Evolutionary conservation across 2,888 invertebrate genomes (phyloP), one percentile per base, ranked within the genome.

Genomic region (Harpalus rufipes): DNA sequence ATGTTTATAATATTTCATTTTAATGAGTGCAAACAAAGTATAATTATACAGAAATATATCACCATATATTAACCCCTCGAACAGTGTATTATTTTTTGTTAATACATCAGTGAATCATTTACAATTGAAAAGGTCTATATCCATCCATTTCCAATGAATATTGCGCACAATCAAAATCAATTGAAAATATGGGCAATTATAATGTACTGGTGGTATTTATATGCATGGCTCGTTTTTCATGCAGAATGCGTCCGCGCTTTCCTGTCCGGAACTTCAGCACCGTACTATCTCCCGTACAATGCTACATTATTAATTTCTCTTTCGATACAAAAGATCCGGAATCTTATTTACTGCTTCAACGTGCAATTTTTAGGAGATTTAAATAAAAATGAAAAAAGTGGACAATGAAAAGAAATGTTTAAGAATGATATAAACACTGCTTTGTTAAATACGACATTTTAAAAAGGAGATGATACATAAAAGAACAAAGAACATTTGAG

Each of bases 241-340:
- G 68, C 68, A 39, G 32, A 32, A 14, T 32, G 39, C 68, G 32
- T 32, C 32, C 32, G 68, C 68, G 68, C 68, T 12, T 12, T 51
- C 44, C 44, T 51, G 44, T 51, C 44, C 44, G 44, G 44, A 51
- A 51, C 44, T 51, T 51, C 44, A 51, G 44, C 44, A 51, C 44
- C 8, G 44, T 12, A 8, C 8, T 51, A 8, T 51, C 44, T 12
- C 10, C 44, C 8, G 1, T 32, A 32, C 44, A 51, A 51, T 51
- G 44, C 44, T 74, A 74, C 14, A 74, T 74, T 74, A 74, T 74
- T 44, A 74, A 74, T 74, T 51, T 44, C 16, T 74, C 74, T 74
- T 51, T 51, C 74, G 78, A 78, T 58, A 78, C 78, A 78, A 58
- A 78, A 78, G 78, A 78, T 74, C 44, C 78, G 58, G 58, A 78